Evolutionary conservation across 2,888 invertebrate species (phyloP), one percentile per base, ranked within the genome.

Genomic region (Sinelater perroti): DNA sequence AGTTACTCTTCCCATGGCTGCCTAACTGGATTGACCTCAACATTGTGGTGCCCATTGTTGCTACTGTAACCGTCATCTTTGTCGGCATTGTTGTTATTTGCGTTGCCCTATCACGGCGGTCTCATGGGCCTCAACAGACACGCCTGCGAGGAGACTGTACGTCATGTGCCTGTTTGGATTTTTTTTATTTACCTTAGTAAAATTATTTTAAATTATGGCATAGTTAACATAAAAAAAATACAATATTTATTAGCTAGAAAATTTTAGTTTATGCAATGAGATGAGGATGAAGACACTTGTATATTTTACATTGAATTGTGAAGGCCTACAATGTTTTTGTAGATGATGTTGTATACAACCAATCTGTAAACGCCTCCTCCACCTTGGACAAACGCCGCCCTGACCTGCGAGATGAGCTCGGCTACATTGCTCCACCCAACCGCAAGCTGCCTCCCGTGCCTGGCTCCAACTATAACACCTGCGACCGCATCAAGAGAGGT

Each of bases 261-360:
- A 33, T 11, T 33, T 33, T 13, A 3, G 2, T 14, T 18, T 36
- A 13, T 8, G 17, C 7, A 14, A 16, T 17, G 17, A 35, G 10
- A 18, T 13, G 4, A 40, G 8, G 13, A 44, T 16, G 14, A 30
- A 17, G n/a, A n/a, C n/a, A n/a, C n/a, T n/a, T n/a, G n/a, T n/a
- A n/a, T n/a, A n/a, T n/a, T n/a, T 24, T 24, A 24, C 8, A 24
- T 24, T 24, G 26, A 8, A 24, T 24, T 6, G 8, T 44, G 8
- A 7, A n/a, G n/a, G n/a, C n/a, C n/a, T n/a, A n/a, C n/a, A n/a
- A n/a, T n/a, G 16, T 50, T 31, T 62, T 70, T 76, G 63, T 81
- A 93, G 94, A 94, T 81, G 94, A 93, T 79, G 93, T 93, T 54
- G 92, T 93, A 57, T 94, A 94, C 84, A 93, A 93, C 80, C 92